Conservation (phyloP, 2,797 vertebrate genomes). For the Pseudocheirus occidentalis region DNA sequence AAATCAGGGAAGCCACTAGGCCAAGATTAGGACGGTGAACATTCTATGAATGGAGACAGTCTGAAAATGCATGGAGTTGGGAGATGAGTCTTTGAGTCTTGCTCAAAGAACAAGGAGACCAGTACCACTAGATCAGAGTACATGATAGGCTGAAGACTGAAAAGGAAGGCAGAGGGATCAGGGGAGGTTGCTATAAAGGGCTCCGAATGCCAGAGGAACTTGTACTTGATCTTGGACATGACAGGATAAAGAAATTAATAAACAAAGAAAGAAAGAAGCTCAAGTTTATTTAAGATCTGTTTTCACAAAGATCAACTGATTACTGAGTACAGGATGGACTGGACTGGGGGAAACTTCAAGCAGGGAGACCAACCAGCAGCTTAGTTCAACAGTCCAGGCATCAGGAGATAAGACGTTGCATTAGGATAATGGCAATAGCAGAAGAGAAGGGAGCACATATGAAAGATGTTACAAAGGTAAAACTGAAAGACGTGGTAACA, state of each 20-base stretch:
- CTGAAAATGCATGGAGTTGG: not conserved
- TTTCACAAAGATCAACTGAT: too few relatives aligned
- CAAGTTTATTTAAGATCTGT: not conserved
- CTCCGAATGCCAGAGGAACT: not conserved
- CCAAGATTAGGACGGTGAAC: not conserved
- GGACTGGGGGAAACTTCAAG: not conserved
- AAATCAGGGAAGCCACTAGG: not conserved
- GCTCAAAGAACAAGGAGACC: not conserved
- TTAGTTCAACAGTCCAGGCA: not conserved
- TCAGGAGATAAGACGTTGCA: not conserved
- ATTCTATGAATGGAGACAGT: not conserved
- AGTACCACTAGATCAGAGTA: not conserved
- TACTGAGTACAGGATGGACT: not conserved
- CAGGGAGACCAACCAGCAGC: not conserved
- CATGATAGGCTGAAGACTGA: not conserved
- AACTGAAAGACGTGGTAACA: too few relatives aligned
- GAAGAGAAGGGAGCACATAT: not conserved
- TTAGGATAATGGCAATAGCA: not conserved
- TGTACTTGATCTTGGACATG: too few relatives aligned
- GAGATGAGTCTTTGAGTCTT: not conserved
- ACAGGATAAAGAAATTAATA: too few relatives aligned
- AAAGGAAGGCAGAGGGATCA: not conserved
- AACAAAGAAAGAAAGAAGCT: too few relatives aligned
- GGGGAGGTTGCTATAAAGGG: not conserved
- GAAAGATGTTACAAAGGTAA: not conserved